Base-by-base conservation (phyloP, 2,888 invertebrate species). In the Philonicus albiceps region DNA sequence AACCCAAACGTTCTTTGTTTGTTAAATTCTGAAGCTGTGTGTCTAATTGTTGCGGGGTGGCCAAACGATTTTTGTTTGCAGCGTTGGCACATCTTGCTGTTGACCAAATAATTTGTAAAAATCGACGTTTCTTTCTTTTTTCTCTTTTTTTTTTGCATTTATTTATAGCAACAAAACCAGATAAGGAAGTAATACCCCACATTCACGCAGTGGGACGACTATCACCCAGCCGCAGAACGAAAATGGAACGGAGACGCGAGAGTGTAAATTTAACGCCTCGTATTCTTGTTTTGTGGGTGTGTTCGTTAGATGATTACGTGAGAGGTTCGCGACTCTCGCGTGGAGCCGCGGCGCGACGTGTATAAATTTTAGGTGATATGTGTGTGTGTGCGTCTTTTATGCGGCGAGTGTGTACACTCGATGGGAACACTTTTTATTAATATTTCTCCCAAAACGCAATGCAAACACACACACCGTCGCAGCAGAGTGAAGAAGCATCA, bases 111-210 rank as follows among this genome's bases (percentile, higher is more conserved):
- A 73, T 73, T 73, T 73, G 73, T 19, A 22, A 73, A 74, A 74
- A 34, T 34, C 13, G 34, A 16, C 37, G 37, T 37, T 37, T 11
- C 11, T 11, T 37, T 37, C 8, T 2, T 37, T 37, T 37, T 37
- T 37, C 8, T 2, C 11, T 37, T 37, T 37, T 2, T 1, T 73
- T 73, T 73, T 73, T 76, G 40, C 43, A 80, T 80, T 80, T 80
- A 80, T 80, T 80, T 80, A 53, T 80, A 80, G 80, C 30, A 53
- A 49, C 80, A 53, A 43, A 53, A 31, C 49, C 80, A 80, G 80
- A 80, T 80, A 80, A 80, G 80, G 53, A 80, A 80, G 80, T 53
- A 80, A 80, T 80, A 80, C 7, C 80, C 27, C 31, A 80, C 49
- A 80, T 80, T 30, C 80, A 78, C 43, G 49, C 43, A 78, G 27